Percentiles rank a stretch among this genome's conserved stretches.
phyloP scores from a whole-genome alignment of 2,888 invertebrate genomes.

The Lottia scabra region DNA sequence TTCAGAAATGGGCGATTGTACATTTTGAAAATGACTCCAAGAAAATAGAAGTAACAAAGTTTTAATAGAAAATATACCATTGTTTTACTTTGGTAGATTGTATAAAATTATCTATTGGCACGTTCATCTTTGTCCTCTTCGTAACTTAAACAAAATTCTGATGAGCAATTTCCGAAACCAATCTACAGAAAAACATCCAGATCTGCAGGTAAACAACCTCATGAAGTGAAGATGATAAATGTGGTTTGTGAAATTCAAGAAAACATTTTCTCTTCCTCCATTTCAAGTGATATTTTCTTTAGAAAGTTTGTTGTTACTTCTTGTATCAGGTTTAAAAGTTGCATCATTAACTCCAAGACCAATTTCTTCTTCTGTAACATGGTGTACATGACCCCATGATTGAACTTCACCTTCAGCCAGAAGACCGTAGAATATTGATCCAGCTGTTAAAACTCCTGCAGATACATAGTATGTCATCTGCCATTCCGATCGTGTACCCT shows the following conservation, averaged over 20 bases:
- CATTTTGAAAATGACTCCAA: not conserved
- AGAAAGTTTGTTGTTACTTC: no score
- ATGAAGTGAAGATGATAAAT: no score
- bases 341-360: not conserved
- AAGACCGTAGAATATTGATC: not conserved
- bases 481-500: no score
- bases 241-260: no score
- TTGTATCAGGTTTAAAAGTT: no score
- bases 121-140: no score
- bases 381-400: conserved; percentile 40
- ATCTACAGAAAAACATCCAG: no score
- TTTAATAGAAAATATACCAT: not conserved
- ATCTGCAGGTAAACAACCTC: no score
- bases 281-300: no score
- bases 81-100: not conserved
- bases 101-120: not conserved
- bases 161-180: no score
- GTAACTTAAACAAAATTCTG: no score
- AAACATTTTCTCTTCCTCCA: no score
- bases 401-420: conserved; percentile 28
- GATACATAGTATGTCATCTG: not conserved
- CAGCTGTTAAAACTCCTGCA: not conserved
- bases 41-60: not conserved
- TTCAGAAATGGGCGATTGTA: conserved; percentile 33
- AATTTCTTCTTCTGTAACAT: conserved; percentile 12